Conservation (phyloP, 2,888 invertebrate species). For the Eupithecia subumbrata region DNA sequence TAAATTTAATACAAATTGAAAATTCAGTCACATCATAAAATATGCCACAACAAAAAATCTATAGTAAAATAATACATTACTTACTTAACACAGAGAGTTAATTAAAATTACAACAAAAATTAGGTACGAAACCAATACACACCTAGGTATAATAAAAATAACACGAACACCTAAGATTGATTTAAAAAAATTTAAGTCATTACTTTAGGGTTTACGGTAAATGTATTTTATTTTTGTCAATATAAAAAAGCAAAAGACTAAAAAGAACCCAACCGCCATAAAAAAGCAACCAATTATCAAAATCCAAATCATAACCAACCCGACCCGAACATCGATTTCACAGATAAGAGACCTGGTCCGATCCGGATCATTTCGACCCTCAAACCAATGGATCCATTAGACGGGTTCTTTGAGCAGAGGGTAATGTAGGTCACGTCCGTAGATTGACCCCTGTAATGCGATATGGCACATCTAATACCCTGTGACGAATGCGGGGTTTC, state of each 20-base stretch:
- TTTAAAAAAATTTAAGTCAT: no score
- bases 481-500: constrained; percentile 46
- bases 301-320: constrained; percentile 18
- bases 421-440: constrained; percentile 70
- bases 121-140: no score
- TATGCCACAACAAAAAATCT: no score
- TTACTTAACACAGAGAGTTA: no score
- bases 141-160: no score
- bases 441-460: constrained; percentile 71
- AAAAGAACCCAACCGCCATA: not conserved
- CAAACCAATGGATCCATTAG: constrained; percentile 77
- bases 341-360: constrained; percentile 26
- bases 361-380: constrained; percentile 57
- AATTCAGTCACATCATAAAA: no score
- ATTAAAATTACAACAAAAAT: no score
- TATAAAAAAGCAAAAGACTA: not conserved
- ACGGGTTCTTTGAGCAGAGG: constrained; percentile 74
- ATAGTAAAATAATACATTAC: no score
- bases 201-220: no score
- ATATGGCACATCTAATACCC: constrained; percentile 56
- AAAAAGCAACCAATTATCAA: constrained; percentile 3
- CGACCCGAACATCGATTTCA: constrained; percentile 25
- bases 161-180: no score
- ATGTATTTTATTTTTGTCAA: no score
- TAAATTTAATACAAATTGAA: no score